phyloP scores from a whole-genome alignment of 1,140 invertebrate species.

The Meloidogyne hapla region DNA sequence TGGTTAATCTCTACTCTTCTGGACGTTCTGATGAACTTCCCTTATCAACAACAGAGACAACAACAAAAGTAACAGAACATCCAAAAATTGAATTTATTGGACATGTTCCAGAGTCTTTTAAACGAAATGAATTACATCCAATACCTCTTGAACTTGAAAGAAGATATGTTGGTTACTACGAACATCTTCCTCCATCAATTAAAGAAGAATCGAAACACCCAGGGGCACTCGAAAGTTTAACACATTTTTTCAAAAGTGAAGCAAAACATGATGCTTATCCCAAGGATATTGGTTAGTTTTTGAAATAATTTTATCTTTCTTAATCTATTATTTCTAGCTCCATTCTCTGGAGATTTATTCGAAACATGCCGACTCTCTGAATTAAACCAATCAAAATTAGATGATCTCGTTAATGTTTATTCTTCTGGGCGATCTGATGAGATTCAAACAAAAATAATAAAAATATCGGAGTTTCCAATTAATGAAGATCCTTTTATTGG shows the following conservation, averaged over 20 bases:
- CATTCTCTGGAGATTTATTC: constrained; percentile 25
- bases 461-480: not conserved
- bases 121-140: not conserved
- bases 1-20: constrained; percentile 30
- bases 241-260: constrained; percentile 8
- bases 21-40: constrained; percentile 25
- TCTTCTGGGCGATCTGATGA: constrained; percentile 32
- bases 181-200: no score
- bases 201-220: not conserved
- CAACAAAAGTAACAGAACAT: not conserved
- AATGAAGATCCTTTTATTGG: not conserved
- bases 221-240: constrained; percentile 7
- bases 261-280: not conserved
- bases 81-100: not conserved
- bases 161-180: not conserved
- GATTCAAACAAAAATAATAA: not conserved
- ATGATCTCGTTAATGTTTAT: constrained; percentile 25
- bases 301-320: no score
- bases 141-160: not conserved
- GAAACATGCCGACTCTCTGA: constrained; percentile 23
- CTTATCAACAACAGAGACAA: not conserved
- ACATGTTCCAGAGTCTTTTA: not conserved
- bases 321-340: not conserved
- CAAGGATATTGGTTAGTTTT: no score
- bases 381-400: not conserved